Percentiles rank a stretch among this genome's conserved stretches.
These are phyloP conservation scores for Bilobella aurantiaca DNA, from an alignment of 1,140 invertebrate species.

Conservation along the genomic window DNA sequence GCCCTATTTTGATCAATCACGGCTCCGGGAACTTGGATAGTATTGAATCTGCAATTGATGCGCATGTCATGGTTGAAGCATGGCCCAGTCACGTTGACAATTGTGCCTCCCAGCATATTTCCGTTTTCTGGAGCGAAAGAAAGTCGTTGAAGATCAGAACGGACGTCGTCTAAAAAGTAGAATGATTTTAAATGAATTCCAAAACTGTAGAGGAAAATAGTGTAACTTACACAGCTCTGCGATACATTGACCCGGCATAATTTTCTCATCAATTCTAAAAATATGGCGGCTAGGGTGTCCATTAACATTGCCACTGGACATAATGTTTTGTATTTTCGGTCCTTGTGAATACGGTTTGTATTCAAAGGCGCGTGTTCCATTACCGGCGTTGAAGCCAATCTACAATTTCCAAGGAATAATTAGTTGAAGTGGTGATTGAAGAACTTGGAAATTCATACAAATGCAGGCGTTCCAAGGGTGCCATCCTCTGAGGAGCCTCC, in stretches of 20 bases:
- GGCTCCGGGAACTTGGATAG: slow-evolving; percentile 56
- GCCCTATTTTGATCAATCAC: slow-evolving; percentile 69
- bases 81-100: slow-evolving; percentile 89
- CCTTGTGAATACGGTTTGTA: slow-evolving; percentile 82
- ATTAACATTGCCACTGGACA: slow-evolving; percentile 73
- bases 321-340: slow-evolving; percentile 68
- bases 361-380: slow-evolving; percentile 79
- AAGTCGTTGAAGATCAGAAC: slow-evolving; percentile 51
- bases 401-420: slow-evolving; percentile 38
- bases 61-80: slow-evolving; percentile 65
- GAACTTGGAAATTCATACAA: slow-evolving; percentile 48
- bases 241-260: slow-evolving; percentile 75
- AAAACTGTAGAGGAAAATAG: slow-evolving; percentile 1
- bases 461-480: slow-evolving; percentile 75
- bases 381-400: slow-evolving; percentile 92
- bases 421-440: neutral
- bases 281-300: slow-evolving; percentile 78
- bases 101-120: slow-evolving; percentile 87
- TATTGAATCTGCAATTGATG: slow-evolving; percentile 66
- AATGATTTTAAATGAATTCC: neutral
- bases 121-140: slow-evolving; percentile 86
- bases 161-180: slow-evolving; percentile 26
- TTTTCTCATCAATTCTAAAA: slow-evolving; percentile 88
- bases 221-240: slow-evolving; percentile 39
- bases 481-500: slow-evolving; percentile 76